These are phyloP conservation scores for Anniella stebbinsi DNA, from an alignment of 2,797 vertebrate genomes.

Conservation along the genomic window DNA sequence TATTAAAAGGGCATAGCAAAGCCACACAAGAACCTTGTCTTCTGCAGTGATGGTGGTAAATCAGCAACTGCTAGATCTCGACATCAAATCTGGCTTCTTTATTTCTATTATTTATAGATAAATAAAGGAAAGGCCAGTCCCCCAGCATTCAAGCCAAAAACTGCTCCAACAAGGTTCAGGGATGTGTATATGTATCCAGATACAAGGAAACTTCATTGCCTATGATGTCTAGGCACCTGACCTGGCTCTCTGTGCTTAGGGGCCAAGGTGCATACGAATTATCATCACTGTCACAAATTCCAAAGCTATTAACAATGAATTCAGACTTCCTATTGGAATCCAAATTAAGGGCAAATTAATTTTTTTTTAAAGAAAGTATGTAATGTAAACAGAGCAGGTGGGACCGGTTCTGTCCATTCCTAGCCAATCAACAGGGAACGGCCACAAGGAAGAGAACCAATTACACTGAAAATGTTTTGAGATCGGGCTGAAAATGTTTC, in stretches of 20 bases:
- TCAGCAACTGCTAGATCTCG: neutral
- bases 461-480: no score
- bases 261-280: neutral
- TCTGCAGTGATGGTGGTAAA: neutral
- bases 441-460: neutral
- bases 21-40: neutral
- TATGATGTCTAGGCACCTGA: neutral
- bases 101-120: no score
- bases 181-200: neutral
- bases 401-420: neutral
- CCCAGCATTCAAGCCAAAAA: neutral
- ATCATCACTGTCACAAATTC: neutral
- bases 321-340: neutral
- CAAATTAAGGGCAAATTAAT: neutral
- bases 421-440: neutral
- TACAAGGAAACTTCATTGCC: neutral
- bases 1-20: neutral
- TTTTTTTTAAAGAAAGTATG: no score
- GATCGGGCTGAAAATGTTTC: neutral
- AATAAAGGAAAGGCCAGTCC: neutral
- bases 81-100: neutral
- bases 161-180: neutral
- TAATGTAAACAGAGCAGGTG: no score
- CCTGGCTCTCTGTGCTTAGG: no score
- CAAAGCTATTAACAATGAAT: neutral